A percentile compares a stretch with the other conserved stretches of the same genome.
Conservation (phyloP, 64 coral and sea anemone species). For the Pachyseris speciosa region DNA sequence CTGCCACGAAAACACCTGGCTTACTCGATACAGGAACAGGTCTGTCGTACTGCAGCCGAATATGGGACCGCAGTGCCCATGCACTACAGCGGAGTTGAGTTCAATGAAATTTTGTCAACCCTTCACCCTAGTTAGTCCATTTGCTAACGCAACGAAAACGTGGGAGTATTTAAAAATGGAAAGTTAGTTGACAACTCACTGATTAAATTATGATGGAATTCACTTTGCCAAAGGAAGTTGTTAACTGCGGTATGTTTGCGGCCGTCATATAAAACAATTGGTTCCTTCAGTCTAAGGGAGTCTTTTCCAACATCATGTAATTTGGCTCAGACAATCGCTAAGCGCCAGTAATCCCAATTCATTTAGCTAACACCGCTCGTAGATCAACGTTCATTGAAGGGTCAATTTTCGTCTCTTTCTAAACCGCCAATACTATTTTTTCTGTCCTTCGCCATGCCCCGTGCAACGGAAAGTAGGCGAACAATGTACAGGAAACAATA, state of each 20-base stretch:
- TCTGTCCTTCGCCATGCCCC: neutral
- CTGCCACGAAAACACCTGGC: no score
- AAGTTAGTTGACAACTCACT: neutral
- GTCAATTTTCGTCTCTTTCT: neutral
- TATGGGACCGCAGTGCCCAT: no score
- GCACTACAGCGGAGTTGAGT: no score
- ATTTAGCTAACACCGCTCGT: neutral
- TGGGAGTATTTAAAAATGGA: neutral
- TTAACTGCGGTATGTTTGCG: neutral
- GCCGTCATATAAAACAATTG: constrained; percentile 2
- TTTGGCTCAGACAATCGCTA: neutral
- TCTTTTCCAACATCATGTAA: no score
- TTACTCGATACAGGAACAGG: no score
- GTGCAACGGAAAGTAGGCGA: neutral
- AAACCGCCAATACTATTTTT: neutral
- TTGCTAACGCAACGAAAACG: neutral
- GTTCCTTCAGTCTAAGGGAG: neutral
- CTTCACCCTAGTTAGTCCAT: neutral
- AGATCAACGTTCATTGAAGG: constrained; percentile 4
- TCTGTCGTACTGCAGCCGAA: no score
- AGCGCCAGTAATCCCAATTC: constrained; percentile 7
- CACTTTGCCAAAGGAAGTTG: neutral
- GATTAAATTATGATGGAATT: neutral
- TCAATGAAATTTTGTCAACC: no score
- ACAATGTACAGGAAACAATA: constrained; percentile 55